These are phyloP conservation scores for Scaptomyza parva DNA, from an alignment of 2,888 invertebrate species.

Conservation along the genomic window DNA sequence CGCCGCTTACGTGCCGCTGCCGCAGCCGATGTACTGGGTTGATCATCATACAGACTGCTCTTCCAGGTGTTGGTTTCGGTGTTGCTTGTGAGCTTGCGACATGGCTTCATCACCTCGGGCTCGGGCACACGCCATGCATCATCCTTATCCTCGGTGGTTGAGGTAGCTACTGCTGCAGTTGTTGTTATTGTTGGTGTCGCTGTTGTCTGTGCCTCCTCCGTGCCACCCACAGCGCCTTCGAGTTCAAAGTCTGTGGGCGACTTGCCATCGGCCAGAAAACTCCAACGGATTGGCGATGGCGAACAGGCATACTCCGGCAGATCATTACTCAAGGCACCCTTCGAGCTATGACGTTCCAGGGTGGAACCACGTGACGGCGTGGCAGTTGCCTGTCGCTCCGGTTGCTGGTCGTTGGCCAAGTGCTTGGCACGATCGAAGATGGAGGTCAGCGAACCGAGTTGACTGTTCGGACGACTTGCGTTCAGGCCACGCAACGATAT, in stretches of 20 bases:
- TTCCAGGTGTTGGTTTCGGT: conserved; percentile 58
- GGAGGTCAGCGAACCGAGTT: conserved; percentile 83
- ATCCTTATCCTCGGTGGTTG: conserved; percentile 51
- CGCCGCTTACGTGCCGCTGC: conserved; percentile 78
- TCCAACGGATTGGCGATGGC: conserved; percentile 85
- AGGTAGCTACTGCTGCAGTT: background rate
- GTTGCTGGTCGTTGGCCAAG: conserved; percentile 53
- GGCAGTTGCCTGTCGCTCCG: conserved; percentile 23
- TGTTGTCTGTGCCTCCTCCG: conserved; percentile 10
- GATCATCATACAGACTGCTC: conserved; percentile 65
- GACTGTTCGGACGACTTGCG: conserved; percentile 82
- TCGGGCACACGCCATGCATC: conserved; percentile 73
- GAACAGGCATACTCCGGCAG: conserved; percentile 84
- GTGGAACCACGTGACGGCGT: conserved; percentile 74
- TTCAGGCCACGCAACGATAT: conserved; percentile 83
- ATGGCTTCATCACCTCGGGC: conserved; percentile 63
- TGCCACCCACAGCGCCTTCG: conserved; percentile 66
- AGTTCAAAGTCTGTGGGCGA: conserved; percentile 78
- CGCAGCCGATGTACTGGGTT: conserved; percentile 73
- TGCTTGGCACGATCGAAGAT: conserved; percentile 83
- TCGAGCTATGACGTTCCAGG: conserved; percentile 82
- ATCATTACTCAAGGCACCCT: conserved; percentile 81
- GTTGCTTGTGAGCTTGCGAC: conserved; percentile 63
- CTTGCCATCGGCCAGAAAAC: conserved; percentile 83
- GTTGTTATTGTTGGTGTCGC: background rate